A percentile compares a stretch with the other conserved stretches of the same genome.
These are phyloP conservation scores for Pleuronectes platessa DNA, from an alignment of 2,113 vertebrate species.

Conservation along the genomic window DNA sequence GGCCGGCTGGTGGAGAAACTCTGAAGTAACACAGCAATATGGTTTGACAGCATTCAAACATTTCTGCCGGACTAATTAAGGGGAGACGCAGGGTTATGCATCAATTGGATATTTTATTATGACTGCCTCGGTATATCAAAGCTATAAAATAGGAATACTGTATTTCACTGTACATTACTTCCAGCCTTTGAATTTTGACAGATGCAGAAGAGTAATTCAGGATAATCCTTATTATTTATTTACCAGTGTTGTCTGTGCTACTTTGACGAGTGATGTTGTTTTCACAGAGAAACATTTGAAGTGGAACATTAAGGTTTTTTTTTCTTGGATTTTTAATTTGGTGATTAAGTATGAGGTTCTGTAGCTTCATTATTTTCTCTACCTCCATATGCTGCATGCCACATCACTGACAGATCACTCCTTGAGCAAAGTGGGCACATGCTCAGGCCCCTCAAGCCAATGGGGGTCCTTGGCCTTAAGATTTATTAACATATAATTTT, in stretches of 20 bases:
- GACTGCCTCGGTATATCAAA: background rate
- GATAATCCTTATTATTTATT: background rate
- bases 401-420: too few relatives aligned
- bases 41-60: conserved; percentile 17
- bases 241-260: background rate
- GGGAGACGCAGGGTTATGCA: conserved; percentile 7
- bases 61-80: conserved; percentile 26
- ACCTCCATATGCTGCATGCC: background rate
- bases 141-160: background rate
- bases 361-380: too few relatives aligned
- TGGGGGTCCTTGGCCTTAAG: too few relatives aligned
- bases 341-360: too few relatives aligned
- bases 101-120: background rate
- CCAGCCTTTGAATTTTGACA: background rate
- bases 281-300: too few relatives aligned
- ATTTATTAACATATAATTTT: too few relatives aligned
- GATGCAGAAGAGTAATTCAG: background rate
- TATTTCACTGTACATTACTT: background rate
- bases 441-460: too few relatives aligned
- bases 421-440: too few relatives aligned
- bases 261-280: too few relatives aligned
- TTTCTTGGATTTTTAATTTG: too few relatives aligned
- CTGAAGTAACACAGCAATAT: conserved; percentile 7
- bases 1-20: conserved; percentile 1
- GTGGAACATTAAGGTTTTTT: too few relatives aligned